Evolutionary conservation across 2,797 vertebrate species (phyloP), one percentile per base, ranked within the genome.

Genomic region (Cossypha heuglini): DNA sequence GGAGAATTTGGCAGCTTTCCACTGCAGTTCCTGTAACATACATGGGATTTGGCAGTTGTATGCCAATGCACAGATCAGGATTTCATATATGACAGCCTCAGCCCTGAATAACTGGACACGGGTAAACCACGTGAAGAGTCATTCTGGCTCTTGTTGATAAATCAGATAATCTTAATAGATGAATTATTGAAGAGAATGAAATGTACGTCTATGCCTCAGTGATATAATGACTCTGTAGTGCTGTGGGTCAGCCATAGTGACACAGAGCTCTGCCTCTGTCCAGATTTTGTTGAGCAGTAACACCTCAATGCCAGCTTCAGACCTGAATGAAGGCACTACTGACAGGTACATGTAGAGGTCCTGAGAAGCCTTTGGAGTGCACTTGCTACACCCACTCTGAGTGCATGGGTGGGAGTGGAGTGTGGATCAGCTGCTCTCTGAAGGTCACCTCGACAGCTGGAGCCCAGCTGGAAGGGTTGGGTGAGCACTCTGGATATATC

Each of bases 81-180:
- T 91, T 72, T 73, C 37, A 35, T n/a, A 51, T 8, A 8, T n/a
- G 40, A 57, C 57, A 88, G 57, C 29, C 29, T 87, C 61, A 79
- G 40, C 82, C 29, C 73, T 67, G 52, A 80, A 61, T 35, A 52
- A 76, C 35, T 89, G 45, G 61, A 31, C 1, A 6, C 0, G 1
- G 18, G 4, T 42, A 59, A 93, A 59, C 45, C 42, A 54, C 31
- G 45, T 3, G 21, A 48, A 85, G 33, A 37, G 40, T 26, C 71
- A 48, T 85, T 89, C 59, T 59, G 57, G 22, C 37, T 91, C 48
- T 59, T 64, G 55, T n/a, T 90, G 76, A 73, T 68, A 84, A 55
- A 74, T 76, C 33, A 72, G 51, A 59, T 64, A 42, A 58, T 72
- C 35, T 48, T 71, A 88, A 59, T 13, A 86, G 45, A 31, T 48